Percentiles rank a stretch among this genome's conserved stretches.
Evolutionary conservation across 2,113 vertebrate genomes (phyloP).

Genomic region (Caranx ignobilis): DNA sequence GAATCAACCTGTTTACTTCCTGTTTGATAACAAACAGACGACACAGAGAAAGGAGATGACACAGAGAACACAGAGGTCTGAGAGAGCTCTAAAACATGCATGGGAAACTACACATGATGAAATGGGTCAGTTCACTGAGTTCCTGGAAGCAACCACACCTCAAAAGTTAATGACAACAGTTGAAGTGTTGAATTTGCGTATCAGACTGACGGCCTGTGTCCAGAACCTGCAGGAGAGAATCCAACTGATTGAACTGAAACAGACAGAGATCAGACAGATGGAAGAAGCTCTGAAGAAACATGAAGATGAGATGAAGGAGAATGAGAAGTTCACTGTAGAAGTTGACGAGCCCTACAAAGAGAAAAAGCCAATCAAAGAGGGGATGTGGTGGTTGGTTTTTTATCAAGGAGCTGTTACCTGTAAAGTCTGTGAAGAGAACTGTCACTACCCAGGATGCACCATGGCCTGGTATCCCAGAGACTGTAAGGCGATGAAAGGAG

Average conservation of each 20-base stretch:
- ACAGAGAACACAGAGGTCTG: neutral
- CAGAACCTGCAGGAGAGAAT: slow-evolving; percentile 22
- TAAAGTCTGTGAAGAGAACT: slow-evolving; percentile 15
- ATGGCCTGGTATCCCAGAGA: neutral
- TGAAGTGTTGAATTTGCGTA: neutral
- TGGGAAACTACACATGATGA: too few species aligned
- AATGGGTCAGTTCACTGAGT: neutral
- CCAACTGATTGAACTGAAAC: accelerated
- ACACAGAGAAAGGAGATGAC: neutral
- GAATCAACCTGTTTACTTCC: slow-evolving; percentile 1
- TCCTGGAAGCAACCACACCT: neutral
- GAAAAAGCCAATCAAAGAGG: accelerated
- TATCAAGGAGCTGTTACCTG: slow-evolving; percentile 23
- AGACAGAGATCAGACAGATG: neutral
- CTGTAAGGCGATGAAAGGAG: slow-evolving; percentile 21
- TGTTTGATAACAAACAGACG: slow-evolving; percentile 14
- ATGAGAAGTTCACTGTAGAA: neutral
- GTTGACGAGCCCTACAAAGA: slow-evolving; percentile 2
- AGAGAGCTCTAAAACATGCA: neutral
- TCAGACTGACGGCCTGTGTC: slow-evolving; percentile 16
- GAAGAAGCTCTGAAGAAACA: neutral
- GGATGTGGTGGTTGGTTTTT: neutral
- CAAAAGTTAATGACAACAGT: neutral
- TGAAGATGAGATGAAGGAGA: neutral
- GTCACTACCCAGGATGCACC: slow-evolving; percentile 23